phyloP scores from a whole-genome alignment of 1,140 invertebrate genomes.

The Ooceraea biroi region DNA sequence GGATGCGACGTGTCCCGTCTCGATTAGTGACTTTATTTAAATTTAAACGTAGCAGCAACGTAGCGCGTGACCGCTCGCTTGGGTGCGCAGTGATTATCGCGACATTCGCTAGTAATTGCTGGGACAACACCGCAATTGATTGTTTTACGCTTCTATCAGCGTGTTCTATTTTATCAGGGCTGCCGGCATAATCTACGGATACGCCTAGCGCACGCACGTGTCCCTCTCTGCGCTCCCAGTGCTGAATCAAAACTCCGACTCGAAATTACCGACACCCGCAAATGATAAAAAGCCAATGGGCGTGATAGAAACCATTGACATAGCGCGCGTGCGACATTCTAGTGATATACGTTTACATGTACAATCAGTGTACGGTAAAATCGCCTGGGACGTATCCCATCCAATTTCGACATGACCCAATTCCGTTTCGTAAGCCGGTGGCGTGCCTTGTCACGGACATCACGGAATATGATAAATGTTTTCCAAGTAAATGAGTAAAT shows the following conservation, averaged over 20 bases:
- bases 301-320: slow-evolving; percentile 38
- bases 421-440: slow-evolving; percentile 57
- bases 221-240: too few relatives aligned
- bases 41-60: slow-evolving; percentile 57
- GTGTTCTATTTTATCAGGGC: slow-evolving; percentile 56
- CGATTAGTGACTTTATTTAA: slow-evolving; percentile 62
- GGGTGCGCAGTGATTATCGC: slow-evolving; percentile 66
- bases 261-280: slow-evolving; percentile 38
- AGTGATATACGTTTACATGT: slow-evolving; percentile 58
- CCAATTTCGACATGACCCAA: slow-evolving; percentile 61
- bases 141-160: slow-evolving; percentile 53
- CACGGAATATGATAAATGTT: slow-evolving; percentile 63
- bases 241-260: too few relatives aligned
- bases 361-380: slow-evolving; percentile 55
- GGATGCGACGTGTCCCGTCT: slow-evolving; percentile 23
- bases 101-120: slow-evolving; percentile 73
- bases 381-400: slow-evolving; percentile 58
- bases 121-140: slow-evolving; percentile 62
- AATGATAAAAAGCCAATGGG: slow-evolving; percentile 53
- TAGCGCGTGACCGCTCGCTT: background rate
- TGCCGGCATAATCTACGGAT: slow-evolving; percentile 50
- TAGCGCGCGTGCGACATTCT: slow-evolving; percentile 48
- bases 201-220: slow-evolving; percentile 26
- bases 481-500: slow-evolving; percentile 60
- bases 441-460: slow-evolving; percentile 58